Conservation (phyloP, 1,140 invertebrate genomes). For the Popillia japonica region DNA sequence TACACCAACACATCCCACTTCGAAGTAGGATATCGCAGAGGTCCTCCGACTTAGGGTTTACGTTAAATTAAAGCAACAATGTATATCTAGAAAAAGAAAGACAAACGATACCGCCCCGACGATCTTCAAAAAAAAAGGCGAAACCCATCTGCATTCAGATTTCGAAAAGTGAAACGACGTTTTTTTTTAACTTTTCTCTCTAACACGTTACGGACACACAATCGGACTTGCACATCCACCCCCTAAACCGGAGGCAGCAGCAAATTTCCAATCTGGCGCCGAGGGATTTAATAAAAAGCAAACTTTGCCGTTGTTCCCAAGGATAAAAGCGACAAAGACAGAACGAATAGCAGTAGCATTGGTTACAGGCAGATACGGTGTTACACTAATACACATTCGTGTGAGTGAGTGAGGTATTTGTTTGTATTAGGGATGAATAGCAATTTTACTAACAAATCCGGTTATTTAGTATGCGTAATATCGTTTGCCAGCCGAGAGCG, state of each 20-base stretch:
- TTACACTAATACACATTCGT: neutral
- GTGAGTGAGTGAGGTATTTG: neutral
- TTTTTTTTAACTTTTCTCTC: neutral
- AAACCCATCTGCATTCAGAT: constrained; percentile 10
- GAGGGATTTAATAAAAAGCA: constrained; percentile 7
- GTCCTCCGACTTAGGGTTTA: neutral
- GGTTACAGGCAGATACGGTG: neutral
- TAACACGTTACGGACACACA: constrained; percentile 4
- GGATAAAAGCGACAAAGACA: neutral
- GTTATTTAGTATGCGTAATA: constrained; percentile 11
- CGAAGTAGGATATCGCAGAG: neutral
- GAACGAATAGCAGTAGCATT: neutral
- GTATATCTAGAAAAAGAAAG: neutral
- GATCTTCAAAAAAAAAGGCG: neutral
- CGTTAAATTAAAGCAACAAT: constrained; percentile 5
- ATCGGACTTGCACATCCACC: constrained; percentile 8
- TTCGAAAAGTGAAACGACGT: neutral
- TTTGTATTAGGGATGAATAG: constrained; percentile 6
- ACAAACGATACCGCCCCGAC: neutral
- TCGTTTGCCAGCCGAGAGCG: neutral
- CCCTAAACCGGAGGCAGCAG: neutral
- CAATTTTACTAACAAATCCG: neutral
- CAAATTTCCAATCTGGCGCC: constrained; percentile 9
- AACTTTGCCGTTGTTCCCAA: constrained; percentile 4
- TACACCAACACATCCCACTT: neutral